A percentile compares a stretch with the other conserved stretches of the same genome.
These are phyloP conservation scores for Gasteruption jaculator DNA, from an alignment of 2,888 invertebrate genomes.

Conservation along the genomic window DNA sequence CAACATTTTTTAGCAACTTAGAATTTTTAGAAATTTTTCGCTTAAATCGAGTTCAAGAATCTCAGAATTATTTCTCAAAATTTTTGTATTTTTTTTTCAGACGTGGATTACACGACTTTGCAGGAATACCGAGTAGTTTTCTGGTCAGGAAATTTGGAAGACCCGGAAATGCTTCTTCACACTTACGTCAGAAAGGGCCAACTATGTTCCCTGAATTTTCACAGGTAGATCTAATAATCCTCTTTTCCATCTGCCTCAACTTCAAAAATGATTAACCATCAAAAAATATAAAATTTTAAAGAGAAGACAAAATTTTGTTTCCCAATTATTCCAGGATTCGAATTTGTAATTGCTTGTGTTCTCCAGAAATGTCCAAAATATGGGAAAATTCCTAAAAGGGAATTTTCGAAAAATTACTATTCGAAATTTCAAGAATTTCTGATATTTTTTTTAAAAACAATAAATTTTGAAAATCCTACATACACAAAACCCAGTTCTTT, in stretches of 20 bases:
- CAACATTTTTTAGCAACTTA: slow-evolving; percentile 1
- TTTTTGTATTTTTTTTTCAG: slow-evolving; percentile 45
- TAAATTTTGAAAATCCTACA: no score
- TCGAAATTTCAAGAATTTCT: no score
- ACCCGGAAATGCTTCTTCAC: slow-evolving; percentile 66
- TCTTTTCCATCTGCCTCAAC: no score
- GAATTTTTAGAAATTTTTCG: neutral
- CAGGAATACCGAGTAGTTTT: slow-evolving; percentile 69
- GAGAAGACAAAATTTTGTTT: no score
- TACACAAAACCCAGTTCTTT: no score
- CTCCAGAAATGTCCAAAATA: no score
- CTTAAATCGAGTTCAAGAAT: no score
- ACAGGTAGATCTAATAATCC: slow-evolving; percentile 53
- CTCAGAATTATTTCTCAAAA: slow-evolving; percentile 1
- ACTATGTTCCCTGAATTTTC: slow-evolving; percentile 59
- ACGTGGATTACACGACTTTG: slow-evolving; percentile 67
- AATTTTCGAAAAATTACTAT: no score
- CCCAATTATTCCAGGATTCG: slow-evolving; percentile 26
- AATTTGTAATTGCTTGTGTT: no score
- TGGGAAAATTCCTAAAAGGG: no score
- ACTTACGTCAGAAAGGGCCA: slow-evolving; percentile 57
- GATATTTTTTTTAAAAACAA: no score
- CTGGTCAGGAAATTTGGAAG: slow-evolving; percentile 80
- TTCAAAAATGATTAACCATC: slow-evolving; percentile 1
- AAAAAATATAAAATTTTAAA: no score